These are phyloP conservation scores for Brienomyrus longianalis DNA, from an alignment of 2,113 vertebrate species.

Conservation along the genomic window DNA sequence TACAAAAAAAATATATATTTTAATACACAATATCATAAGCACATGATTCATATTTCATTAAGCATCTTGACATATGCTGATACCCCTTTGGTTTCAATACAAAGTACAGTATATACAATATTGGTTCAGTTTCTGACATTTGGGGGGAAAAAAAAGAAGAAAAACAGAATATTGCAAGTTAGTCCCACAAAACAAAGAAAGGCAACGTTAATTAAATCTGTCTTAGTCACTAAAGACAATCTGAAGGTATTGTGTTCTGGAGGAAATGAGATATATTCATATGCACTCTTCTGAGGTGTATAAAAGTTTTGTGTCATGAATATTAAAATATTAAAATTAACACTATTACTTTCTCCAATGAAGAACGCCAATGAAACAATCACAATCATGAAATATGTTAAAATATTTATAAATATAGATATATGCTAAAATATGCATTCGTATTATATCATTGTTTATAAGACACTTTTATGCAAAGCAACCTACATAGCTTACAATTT, in stretches of 20 bases:
- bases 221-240: neutral
- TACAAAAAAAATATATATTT: slow-evolving; percentile 27
- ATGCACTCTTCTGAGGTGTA: neutral
- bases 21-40: slow-evolving; percentile 35
- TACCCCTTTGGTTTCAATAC: slow-evolving; percentile 24
- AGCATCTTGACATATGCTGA: slow-evolving; percentile 28
- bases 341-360: neutral
- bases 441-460: neutral
- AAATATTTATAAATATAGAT: slow-evolving; percentile 1
- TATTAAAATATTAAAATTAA: neutral
- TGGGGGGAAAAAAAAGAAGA: slow-evolving; percentile 21
- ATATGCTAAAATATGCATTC: slow-evolving; percentile 6
- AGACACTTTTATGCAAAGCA: neutral
- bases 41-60: slow-evolving; percentile 24
- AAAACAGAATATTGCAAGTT: slow-evolving; percentile 20
- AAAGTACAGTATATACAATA: slow-evolving; percentile 26
- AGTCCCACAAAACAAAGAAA: slow-evolving; percentile 26
- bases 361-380: neutral
- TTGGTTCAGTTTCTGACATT: slow-evolving; percentile 17
- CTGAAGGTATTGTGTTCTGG: slow-evolving; percentile 16
- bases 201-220: neutral
- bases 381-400: neutral
- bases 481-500: slow-evolving; percentile 1
- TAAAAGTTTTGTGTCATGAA: slow-evolving; percentile 1
- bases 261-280: slow-evolving; percentile 10